Evolutionary conservation across 2,113 vertebrate species (phyloP), one percentile per base, ranked within the genome.

Genomic region (Hemichromis elongatus): DNA sequence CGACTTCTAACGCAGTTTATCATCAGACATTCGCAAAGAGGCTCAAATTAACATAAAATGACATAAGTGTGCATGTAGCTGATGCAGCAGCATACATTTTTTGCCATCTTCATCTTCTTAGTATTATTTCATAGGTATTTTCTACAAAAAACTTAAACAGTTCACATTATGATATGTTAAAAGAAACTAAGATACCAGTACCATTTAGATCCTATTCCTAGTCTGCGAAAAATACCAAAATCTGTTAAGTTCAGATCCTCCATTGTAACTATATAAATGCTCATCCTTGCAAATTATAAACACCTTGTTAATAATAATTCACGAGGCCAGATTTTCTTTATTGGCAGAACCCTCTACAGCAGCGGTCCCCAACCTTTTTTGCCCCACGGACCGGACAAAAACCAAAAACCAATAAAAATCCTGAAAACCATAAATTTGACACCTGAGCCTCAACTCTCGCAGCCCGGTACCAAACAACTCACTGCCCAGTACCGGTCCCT

Each of bases 21-120:
- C 90, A 93, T 93, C 89, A 92, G 83, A 94, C 89, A 88, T 93
- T 93, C 42, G 70, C 84, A 78, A 81, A 90, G 92, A 92, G 79
- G 63, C 59, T 90, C 42, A 50, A 82, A 89, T 92, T 82, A 93
- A 89, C 88, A 82, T 89, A 86, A 83, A 90, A 80, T 79, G 82
- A 82, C 85, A 88, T 79, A 82, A 85, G 83, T 3, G 47, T 87
- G 81, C 77, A 81, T 19, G 56, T 52, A 70, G 52, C 50, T 80
- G 80, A 80, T 85, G 59, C 82, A 61, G 47, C 37, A 77, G 77
- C 77, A 47, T 59, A 14, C 13, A 57, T 50, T 66, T 52, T 75
- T 14, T 14, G 2, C 24, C 28, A 5, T 70, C 21, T 50, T 68
- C 28, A 18, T 50, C 57, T 68, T 66, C 66, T 73, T 52, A 30